A percentile compares a stretch with the other conserved stretches of the same genome.
phyloP scores from a whole-genome alignment of 2,888 invertebrate genomes.

The Thecophora atra region DNA sequence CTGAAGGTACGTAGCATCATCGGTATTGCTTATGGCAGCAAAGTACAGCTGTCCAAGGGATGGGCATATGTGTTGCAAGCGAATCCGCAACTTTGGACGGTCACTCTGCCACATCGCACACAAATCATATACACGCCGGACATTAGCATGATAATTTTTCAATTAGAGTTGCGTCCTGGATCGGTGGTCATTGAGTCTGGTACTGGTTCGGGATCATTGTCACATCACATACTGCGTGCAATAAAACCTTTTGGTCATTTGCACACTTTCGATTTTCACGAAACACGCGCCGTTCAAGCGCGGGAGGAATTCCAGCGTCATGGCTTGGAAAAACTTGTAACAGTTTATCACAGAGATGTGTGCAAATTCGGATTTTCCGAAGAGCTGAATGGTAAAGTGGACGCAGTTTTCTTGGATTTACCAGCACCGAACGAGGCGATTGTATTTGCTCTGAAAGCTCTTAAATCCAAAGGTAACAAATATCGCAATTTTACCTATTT shows the following conservation, averaged over 20 bases:
- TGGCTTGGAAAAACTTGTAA: slow-evolving; percentile 82
- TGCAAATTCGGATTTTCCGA: slow-evolving; percentile 85
- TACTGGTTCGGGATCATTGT: slow-evolving; percentile 96
- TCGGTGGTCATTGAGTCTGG: slow-evolving; percentile 88
- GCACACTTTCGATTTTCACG: slow-evolving; percentile 97
- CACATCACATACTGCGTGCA: slow-evolving; percentile 89
- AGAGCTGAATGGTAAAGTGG: slow-evolving; percentile 76
- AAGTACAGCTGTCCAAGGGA: slow-evolving; percentile 81
- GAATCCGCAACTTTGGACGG: slow-evolving; percentile 95
- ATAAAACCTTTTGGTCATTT: slow-evolving; percentile 90
- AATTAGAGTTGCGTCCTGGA: slow-evolving; percentile 91
- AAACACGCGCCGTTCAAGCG: slow-evolving; percentile 82
- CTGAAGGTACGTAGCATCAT: slow-evolving; percentile 87
- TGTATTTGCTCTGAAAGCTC: slow-evolving; percentile 76
- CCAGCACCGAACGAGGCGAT: slow-evolving; percentile 95
- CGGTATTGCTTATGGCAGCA: slow-evolving; percentile 85
- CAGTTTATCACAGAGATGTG: slow-evolving; percentile 86
- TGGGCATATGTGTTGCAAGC: slow-evolving; percentile 93
- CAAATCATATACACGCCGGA: slow-evolving; percentile 99
- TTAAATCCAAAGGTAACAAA: slow-evolving; percentile 76
- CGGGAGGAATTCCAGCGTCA: slow-evolving; percentile 84
- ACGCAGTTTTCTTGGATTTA: slow-evolving; percentile 96
- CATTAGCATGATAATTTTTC: slow-evolving; percentile 89
- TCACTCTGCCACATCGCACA: slow-evolving; percentile 93
- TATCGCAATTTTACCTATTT: no score